Evolutionary conservation across 2,888 invertebrate species (phyloP).

Genomic region (Agriotes lineatus): DNA sequence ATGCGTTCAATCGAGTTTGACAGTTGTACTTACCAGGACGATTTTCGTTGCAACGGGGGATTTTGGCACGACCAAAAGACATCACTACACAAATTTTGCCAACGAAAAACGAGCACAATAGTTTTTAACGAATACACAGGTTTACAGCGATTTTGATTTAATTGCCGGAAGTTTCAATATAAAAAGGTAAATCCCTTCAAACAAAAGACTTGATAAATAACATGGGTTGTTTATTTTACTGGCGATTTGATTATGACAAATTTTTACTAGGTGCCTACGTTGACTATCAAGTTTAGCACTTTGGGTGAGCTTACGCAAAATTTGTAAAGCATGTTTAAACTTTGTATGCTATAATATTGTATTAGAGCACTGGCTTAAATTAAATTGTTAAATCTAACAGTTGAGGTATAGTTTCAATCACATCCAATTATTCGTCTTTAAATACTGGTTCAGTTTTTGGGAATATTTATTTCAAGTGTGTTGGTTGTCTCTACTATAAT

Average conservation of each 20-base stretch:
- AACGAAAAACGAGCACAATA: constrained; percentile 1
- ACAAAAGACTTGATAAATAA: constrained; percentile 43
- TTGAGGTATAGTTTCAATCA: too few relatives aligned
- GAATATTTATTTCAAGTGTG: too few relatives aligned
- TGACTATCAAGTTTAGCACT: too few relatives aligned
- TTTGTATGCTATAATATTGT: too few relatives aligned
- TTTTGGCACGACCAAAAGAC: constrained; percentile 50
- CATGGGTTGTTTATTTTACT: constrained; percentile 38
- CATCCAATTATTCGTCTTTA: too few relatives aligned
- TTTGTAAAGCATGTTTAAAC: too few relatives aligned
- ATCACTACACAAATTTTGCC: constrained; percentile 35
- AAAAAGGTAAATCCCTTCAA: constrained; percentile 27
- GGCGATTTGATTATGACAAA: constrained; percentile 35
- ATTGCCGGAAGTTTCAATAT: constrained; percentile 35
- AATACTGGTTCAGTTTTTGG: too few relatives aligned
- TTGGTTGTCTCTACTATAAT: too few relatives aligned
- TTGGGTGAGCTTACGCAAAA: too few relatives aligned
- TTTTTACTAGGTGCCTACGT: constrained; percentile 24
- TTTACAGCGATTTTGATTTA: constrained; percentile 52
- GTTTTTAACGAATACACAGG: constrained; percentile 37
- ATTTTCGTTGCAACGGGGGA: constrained; percentile 44
- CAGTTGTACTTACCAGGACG: constrained; percentile 36
- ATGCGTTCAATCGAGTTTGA: not conserved
- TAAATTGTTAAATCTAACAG: too few relatives aligned
- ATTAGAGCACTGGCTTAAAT: too few relatives aligned